Conservation (phyloP, 2,113 vertebrate genomes). For the Nothocercus julius region DNA sequence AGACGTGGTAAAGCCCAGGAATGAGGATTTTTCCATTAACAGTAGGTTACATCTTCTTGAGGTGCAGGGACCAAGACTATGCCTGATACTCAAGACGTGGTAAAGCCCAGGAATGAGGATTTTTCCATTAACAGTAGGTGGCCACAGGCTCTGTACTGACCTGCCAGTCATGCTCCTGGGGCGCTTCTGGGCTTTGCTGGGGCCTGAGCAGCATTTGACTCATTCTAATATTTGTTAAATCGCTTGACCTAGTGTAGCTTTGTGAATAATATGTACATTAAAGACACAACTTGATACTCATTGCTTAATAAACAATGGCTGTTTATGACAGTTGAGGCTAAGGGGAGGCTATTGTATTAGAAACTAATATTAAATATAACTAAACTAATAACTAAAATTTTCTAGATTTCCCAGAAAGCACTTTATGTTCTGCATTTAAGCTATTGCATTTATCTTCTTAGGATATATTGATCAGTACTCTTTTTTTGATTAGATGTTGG, state of each 20-base stretch:
- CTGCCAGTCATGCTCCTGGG: neutral
- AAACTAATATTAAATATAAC: too few relatives aligned
- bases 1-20: fast-evolving
- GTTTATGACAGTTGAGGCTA: neutral
- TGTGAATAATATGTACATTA: neutral
- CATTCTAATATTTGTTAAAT: neutral
- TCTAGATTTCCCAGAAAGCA: neutral
- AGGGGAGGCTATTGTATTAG: neutral
- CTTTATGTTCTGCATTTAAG: neutral
- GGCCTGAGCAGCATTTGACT: neutral
- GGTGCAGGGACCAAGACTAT: fast-evolving
- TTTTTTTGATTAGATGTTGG: neutral
- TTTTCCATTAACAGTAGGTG: neutral
- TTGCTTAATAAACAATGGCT: neutral
- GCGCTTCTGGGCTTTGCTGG: neutral
- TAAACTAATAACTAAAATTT: too few relatives aligned
- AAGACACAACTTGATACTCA: neutral
- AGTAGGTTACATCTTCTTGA: neutral
- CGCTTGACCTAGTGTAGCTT: neutral
- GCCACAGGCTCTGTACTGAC: fast-evolving
- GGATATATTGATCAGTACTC: neutral
- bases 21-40: fast-evolving
- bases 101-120: fast-evolving
- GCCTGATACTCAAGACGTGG: fast-evolving
- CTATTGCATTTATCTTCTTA: neutral